A percentile compares a stretch with the other conserved stretches of the same genome.
phyloP scores from a whole-genome alignment of 2,113 vertebrate genomes.

The Trogon surrucura region DNA sequence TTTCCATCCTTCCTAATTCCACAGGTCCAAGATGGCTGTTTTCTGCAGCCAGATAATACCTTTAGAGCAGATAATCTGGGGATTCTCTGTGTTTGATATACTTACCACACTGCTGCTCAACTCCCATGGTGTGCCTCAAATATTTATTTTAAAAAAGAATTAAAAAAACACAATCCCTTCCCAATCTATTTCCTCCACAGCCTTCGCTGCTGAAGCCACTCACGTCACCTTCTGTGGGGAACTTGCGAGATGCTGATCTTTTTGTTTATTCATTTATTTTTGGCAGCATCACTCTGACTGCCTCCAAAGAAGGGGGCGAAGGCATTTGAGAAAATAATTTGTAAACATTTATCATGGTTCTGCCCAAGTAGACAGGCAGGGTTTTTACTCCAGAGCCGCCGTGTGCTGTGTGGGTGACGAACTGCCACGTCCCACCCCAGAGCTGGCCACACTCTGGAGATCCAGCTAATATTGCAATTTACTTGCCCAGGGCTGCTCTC shows the following conservation, averaged over 20 bases:
- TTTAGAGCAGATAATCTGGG: slow-evolving; percentile 16
- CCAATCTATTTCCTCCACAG: neutral
- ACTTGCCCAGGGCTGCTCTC: neutral
- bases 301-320: neutral
- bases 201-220: neutral
- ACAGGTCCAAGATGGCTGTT: slow-evolving; percentile 10
- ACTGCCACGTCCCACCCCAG: neutral
- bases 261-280: slow-evolving; percentile 50
- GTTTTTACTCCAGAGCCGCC: neutral
- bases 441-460: neutral
- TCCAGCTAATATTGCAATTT: neutral
- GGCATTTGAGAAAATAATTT: slow-evolving; percentile 2
- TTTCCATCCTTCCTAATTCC: slow-evolving; percentile 19
- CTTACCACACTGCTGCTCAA: slow-evolving; percentile 6
- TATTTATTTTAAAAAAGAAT: slow-evolving; percentile 5
- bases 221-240: neutral
- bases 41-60: slow-evolving; percentile 2
- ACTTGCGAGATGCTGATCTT: neutral
- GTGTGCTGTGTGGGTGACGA: neutral
- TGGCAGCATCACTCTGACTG: neutral
- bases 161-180: neutral
- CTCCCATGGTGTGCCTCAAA: slow-evolving; percentile 16
- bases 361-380: neutral
- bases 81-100: slow-evolving; percentile 49
- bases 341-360: neutral